Base-by-base conservation (phyloP, 1,140 invertebrate species). In the Argopecten irradians region DNA sequence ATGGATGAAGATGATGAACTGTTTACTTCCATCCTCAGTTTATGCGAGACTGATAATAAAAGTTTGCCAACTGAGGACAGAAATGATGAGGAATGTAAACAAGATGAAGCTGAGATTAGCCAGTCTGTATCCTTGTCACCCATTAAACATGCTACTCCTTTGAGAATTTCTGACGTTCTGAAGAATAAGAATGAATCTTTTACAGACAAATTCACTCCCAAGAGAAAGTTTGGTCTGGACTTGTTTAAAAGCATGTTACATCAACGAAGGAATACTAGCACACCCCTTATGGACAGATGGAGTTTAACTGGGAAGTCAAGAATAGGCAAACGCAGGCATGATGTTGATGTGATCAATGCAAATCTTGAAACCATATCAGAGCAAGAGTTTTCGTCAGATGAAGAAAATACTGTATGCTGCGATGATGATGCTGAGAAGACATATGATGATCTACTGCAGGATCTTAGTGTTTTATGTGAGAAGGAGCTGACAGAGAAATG, bases 11-110 rank as follows among this genome's bases (percentile, higher is more conserved):
- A 71, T 71, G 87, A 88, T 71, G 87, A 88, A 36, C 35, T 88
- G 28, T 84, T 85, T 46, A 43, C n/a, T 36, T 88, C 87, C 83
- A 88, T 88, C 36, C 85, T 88, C 36, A 88, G 83, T 82, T 46
- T 88, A 22, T 88, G 87, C 71, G 87, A 84, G n/a, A 83, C 46
- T 0, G 86, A 43, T 13, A 34, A 82, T 43, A 19, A n/a, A n/a
- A n/a, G n/a, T n/a, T n/a, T 14, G 14, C 2, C 82, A 35, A 36
- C 83, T 35, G 35, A 22, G 1, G 34, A 84, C 0, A 33, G 32
- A 34, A 39, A 14, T 39, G 35, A 34, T 34, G n/a, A 16, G 22
- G 34, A 14, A 5, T 35, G 16, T 16, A n/a, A 84, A 28, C 2
- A 83, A 11, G 82, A 2, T 39, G 83, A 5, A 84, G 33, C 16